A percentile compares a stretch with the other conserved stretches of the same genome.
These are phyloP conservation scores for Ctenicera cuprea DNA, from an alignment of 2,888 invertebrate species.

Conservation along the genomic window DNA sequence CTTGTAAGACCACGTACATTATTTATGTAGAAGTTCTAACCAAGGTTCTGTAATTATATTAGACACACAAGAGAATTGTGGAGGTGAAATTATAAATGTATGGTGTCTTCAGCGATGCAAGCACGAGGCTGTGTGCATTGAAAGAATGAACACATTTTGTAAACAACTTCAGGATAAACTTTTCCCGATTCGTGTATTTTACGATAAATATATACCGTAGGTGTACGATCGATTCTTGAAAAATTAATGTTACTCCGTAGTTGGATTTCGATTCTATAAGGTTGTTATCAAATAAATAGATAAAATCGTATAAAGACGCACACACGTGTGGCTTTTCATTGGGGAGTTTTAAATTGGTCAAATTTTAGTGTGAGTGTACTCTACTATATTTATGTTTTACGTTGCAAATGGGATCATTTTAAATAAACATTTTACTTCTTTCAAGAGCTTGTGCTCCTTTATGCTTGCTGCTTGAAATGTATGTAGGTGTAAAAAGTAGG, in stretches of 20 bases:
- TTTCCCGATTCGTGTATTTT: not conserved
- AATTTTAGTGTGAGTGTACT: too few species aligned
- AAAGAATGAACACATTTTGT: not conserved
- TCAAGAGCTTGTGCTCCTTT: too few species aligned
- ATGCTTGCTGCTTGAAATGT: too few species aligned
- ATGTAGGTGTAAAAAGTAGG: too few species aligned
- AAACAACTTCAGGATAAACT: not conserved
- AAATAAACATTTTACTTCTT: too few species aligned
- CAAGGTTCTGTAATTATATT: slow-evolving; percentile 29
- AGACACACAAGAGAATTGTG: slow-evolving; percentile 20
- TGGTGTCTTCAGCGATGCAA: not conserved
- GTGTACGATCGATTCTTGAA: slow-evolving; percentile 24
- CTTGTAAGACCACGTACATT: slow-evolving; percentile 25
- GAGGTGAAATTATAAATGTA: slow-evolving; percentile 12
- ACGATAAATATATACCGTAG: slow-evolving; percentile 1
- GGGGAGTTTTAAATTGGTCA: not conserved
- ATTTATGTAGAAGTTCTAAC: slow-evolving; percentile 35
- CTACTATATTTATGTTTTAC: too few species aligned
- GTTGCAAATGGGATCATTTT: too few species aligned
- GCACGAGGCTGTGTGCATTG: not conserved
- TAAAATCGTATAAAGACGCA: not conserved
- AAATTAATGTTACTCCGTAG: slow-evolving; percentile 13
- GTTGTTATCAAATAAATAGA: slow-evolving; percentile 2
- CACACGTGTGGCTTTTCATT: not conserved
- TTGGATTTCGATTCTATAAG: not conserved